Conservation (phyloP, 2,888 invertebrate genomes). For the Leucophenga montana region DNA sequence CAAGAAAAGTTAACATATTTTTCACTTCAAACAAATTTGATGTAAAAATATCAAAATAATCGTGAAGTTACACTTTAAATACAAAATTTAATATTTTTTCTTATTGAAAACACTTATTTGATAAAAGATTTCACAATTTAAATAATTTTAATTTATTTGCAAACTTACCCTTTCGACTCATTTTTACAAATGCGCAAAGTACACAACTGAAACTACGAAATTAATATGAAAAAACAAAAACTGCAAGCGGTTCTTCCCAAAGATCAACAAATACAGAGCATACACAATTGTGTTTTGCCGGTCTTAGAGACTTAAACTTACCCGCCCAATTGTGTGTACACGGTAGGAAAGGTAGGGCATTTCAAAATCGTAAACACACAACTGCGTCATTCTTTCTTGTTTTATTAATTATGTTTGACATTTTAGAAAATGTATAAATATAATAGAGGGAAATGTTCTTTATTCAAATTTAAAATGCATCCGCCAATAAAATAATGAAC, state of each 20-base stretch:
- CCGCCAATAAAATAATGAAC: too few species aligned
- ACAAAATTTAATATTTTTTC: neutral
- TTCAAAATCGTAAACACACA: too few species aligned
- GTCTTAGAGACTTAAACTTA: too few species aligned
- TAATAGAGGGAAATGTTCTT: too few species aligned
- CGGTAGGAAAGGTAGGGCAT: conserved; percentile 75
- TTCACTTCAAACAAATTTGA: conserved; percentile 6
- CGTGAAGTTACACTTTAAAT: neutral
- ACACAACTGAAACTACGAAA: neutral
- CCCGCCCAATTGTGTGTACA: neutral
- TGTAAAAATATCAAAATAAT: neutral
- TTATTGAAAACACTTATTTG: neutral
- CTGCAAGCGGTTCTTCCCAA: conserved; percentile 24
- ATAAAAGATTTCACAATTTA: conserved; percentile 2
- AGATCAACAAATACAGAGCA: neutral
- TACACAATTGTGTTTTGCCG: too few species aligned
- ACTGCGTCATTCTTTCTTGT: too few species aligned
- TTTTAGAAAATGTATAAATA: too few species aligned
- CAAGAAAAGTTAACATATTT: conserved; percentile 10
- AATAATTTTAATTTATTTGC: neutral
- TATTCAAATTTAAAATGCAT: too few species aligned
- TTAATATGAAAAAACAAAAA: conserved; percentile 1
- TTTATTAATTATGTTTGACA: too few species aligned
- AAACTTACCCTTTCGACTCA: neutral
- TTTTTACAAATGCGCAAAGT: neutral